Conservation (phyloP, 1,140 invertebrate species). For the Mizuhopecten yessoensis region DNA sequence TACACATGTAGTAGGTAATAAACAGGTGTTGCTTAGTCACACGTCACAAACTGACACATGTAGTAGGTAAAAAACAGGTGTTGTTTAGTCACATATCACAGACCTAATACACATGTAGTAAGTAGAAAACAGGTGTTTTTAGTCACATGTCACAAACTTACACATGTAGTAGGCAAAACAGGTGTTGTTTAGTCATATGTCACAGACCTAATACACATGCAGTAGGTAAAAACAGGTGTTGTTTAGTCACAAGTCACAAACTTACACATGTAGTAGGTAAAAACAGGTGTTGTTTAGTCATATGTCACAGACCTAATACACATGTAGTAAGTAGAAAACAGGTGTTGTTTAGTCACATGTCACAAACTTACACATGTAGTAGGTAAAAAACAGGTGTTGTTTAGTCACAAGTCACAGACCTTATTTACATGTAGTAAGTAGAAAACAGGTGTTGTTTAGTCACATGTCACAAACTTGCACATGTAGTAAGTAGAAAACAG, state of each 20-base stretch:
- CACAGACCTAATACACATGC: too few relatives aligned
- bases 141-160: background rate
- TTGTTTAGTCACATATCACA: too few relatives aligned
- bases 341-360: too few relatives aligned
- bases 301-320: too few relatives aligned
- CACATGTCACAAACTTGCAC: background rate
- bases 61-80: background rate
- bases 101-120: background rate
- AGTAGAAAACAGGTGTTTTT: background rate
- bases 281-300: background rate
- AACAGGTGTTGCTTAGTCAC: background rate
- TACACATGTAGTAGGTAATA: background rate
- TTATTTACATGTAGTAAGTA: background rate
- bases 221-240: too few relatives aligned
- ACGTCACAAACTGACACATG: background rate
- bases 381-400: background rate
- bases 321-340: too few relatives aligned
- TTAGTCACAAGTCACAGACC: too few relatives aligned
- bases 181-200: too few relatives aligned
- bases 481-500: background rate
- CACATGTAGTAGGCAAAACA: too few relatives aligned
- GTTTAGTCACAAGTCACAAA: too few relatives aligned
- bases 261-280: background rate
- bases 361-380: background rate
- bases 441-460: background rate